These are phyloP conservation scores for Teleopsis dalmanni DNA, from an alignment of 1,140 invertebrate species.

Conservation along the genomic window DNA sequence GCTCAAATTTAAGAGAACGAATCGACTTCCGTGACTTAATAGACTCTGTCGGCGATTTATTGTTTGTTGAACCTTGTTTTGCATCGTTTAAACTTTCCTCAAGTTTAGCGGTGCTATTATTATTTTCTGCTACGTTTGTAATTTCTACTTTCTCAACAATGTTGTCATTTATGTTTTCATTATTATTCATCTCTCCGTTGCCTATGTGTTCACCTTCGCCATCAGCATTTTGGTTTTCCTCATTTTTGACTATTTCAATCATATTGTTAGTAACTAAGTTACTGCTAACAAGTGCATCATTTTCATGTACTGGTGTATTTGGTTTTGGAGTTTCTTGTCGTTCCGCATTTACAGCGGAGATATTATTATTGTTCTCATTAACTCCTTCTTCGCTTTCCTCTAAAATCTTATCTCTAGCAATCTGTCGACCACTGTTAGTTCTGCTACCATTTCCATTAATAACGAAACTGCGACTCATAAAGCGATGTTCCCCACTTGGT, in stretches of 20 bases:
- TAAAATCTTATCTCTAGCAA: slow-evolving; percentile 14
- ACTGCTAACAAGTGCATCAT: background rate
- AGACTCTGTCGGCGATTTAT: slow-evolving; percentile 21
- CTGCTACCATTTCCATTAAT: slow-evolving; percentile 10
- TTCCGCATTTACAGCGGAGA: too few species aligned
- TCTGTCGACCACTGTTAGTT: slow-evolving; percentile 4
- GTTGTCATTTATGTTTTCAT: slow-evolving; percentile 1
- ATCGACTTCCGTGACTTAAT: slow-evolving; percentile 17
- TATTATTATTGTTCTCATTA: slow-evolving; percentile 1
- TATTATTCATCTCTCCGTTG: background rate
- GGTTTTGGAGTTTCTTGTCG: slow-evolving; percentile 3
- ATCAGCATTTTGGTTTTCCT: background rate
- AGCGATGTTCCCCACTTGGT: slow-evolving; percentile 21
- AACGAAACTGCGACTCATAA: slow-evolving; percentile 26
- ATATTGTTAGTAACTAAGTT: background rate
- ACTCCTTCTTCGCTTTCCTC: slow-evolving; percentile 4
- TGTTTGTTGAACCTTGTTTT: background rate
- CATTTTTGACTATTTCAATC: background rate
- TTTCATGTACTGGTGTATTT: slow-evolving; percentile 8
- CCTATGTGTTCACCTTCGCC: background rate
- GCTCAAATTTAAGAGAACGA: slow-evolving; percentile 12
- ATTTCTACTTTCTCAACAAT: slow-evolving; percentile 3
- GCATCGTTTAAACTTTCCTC: background rate
- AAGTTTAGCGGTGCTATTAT: too few species aligned
- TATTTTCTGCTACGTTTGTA: background rate